phyloP scores from a whole-genome alignment of 1,140 invertebrate genomes.

The Penaeus indicus region DNA sequence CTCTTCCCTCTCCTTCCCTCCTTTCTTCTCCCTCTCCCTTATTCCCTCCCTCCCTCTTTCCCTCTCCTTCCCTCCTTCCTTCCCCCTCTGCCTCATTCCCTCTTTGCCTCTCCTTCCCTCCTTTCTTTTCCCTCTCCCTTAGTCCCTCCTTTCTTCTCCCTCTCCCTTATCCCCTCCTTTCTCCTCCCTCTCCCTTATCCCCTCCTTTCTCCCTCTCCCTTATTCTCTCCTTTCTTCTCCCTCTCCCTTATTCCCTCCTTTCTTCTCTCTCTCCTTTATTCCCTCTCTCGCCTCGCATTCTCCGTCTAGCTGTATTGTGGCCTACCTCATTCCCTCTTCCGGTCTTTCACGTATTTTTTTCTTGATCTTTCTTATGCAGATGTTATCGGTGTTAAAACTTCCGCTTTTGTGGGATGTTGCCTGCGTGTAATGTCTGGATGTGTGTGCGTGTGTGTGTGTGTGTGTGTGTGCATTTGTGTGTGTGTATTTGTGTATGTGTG shows the following conservation, averaged over 20 bases:
- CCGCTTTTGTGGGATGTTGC: no score
- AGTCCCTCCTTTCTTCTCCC: neutral
- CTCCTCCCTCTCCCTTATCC: neutral
- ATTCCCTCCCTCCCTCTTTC: neutral
- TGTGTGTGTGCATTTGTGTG: no score
- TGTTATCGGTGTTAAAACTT: no score
- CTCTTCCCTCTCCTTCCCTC: neutral
- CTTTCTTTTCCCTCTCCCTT: neutral
- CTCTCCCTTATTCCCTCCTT: neutral
- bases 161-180: neutral
- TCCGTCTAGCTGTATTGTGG: no score
- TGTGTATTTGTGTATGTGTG: no score
- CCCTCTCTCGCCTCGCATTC: no score
- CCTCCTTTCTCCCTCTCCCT: neutral
- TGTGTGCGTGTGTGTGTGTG: no score
- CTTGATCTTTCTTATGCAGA: no score
- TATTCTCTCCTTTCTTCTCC: neutral
- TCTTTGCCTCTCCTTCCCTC: neutral
- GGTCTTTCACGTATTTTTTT: no score
- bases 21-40: neutral
- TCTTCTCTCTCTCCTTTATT: no score
- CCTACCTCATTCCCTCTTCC: no score
- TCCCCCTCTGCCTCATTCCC: neutral
- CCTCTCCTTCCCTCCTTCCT: neutral
- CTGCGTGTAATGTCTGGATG: no score